Base-by-base conservation (phyloP, 2,113 vertebrate genomes). In the Pungitius pungitius region DNA sequence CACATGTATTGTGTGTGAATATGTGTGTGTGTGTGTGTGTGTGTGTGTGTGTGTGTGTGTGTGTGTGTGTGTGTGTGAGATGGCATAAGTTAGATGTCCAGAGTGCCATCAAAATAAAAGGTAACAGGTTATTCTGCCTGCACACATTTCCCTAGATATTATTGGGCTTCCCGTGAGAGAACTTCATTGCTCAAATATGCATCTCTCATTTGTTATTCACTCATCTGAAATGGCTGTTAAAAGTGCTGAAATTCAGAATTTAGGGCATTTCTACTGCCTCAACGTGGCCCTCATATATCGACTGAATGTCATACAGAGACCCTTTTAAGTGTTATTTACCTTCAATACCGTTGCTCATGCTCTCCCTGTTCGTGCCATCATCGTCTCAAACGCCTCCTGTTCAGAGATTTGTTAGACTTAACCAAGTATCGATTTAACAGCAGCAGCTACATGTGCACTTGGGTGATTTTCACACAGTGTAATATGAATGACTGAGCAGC, bases 391-490 rank as follows among this genome's bases (percentile, higher is more conserved):
- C 22, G 58, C 17, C 45, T 52, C 37, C 17, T 55, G 49, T 71
- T 30, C 39, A 10, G 54, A 40, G 49, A 64, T 76, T 78, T 73
- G 55, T 69, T 58, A 52, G 73, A 58, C 62, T 68, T 51, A 80
- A 68, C 27, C 57, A 60, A 3, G 12, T 71, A 75, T 72, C 0
- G 56, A 81, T 73, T 71, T 22, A 52, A 65, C 55, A 71, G 20
- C 59, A 51, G 57, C 60, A 67, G 65, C 65, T 52, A 20, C 58
- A 63, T 54, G 33, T 73, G 58, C 49, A 60, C 69, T 66, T 67
- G 67, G 60, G 22, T 77, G 63, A 73, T 78, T 89, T 77, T 81
- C 51, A 82, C 60, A 65, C 20, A n/a, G 67, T 56, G 67, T 43
- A 54, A 77, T 59, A 58, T 37, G 40, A 75, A 52, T 30, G 69